These are phyloP conservation scores for Danio albolineatus DNA, from an alignment of 2,797 vertebrate genomes.

Conservation along the genomic window DNA sequence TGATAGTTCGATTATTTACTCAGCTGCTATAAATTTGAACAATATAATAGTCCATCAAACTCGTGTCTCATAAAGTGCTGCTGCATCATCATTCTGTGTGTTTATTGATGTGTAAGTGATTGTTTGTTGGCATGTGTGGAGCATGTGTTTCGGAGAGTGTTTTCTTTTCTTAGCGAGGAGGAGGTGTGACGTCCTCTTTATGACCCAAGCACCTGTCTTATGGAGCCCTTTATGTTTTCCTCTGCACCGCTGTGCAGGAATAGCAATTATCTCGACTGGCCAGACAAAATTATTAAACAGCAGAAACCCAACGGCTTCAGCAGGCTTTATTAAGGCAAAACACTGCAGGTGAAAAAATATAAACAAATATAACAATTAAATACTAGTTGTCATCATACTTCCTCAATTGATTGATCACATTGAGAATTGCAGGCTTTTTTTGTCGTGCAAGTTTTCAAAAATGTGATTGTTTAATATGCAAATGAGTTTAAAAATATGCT, in stretches of 20 bases:
- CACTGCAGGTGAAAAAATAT: too few relatives aligned
- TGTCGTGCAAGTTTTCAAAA: too few relatives aligned
- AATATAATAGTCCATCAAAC: neutral
- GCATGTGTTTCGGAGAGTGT: conserved; percentile 30
- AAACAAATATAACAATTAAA: too few relatives aligned
- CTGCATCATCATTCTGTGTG: neutral
- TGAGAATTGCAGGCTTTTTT: too few relatives aligned
- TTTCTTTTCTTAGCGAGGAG: conserved; percentile 39
- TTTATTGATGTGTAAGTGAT: conserved; percentile 1
- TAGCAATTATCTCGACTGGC: conserved; percentile 16
- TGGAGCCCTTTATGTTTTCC: conserved; percentile 45
- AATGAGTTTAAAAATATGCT: too few relatives aligned
- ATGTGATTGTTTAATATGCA: too few relatives aligned
- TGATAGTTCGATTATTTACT: conserved; percentile 18
- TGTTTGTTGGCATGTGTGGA: conserved; percentile 48
- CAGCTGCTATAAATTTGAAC: neutral
- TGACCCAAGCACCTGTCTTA: conserved; percentile 50
- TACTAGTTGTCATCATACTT: too few relatives aligned
- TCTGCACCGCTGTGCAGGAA: conserved; percentile 15
- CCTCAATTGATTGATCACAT: too few relatives aligned
- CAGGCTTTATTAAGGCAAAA: conserved; percentile 1
- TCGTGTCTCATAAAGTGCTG: neutral
- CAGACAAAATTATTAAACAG: conserved; percentile 31
- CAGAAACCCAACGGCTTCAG: conserved; percentile 15
- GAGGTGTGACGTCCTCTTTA: conserved; percentile 43